These are phyloP conservation scores for Chionodraco myersi DNA, from an alignment of 2,113 vertebrate genomes.

Conservation along the genomic window DNA sequence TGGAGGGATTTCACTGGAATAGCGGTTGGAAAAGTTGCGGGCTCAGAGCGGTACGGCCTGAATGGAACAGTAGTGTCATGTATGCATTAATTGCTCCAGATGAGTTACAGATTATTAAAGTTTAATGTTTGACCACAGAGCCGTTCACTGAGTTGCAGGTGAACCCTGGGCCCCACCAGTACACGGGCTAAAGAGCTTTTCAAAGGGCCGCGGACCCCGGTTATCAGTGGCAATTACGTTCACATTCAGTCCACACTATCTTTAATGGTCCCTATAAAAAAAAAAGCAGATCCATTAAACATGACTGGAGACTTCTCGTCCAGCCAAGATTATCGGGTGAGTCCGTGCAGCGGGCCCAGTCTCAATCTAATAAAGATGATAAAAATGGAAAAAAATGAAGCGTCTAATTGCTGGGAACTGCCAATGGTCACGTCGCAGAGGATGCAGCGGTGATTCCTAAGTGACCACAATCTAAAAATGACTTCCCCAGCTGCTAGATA, in stretches of 20 bases:
- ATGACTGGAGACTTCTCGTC: conserved; percentile 57
- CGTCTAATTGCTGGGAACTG: conserved; percentile 80
- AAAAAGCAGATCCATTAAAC: conserved; percentile 65
- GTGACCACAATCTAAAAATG: conserved; percentile 82
- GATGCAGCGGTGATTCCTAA: conserved; percentile 73
- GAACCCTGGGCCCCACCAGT: conserved; percentile 25
- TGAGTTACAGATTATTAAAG: conserved; percentile 14
- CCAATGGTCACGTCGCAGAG: conserved; percentile 79
- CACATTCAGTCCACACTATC: conserved; percentile 65
- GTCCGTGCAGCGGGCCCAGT: conserved; percentile 25
- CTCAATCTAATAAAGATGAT: conserved; percentile 76
- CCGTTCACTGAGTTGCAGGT: conserved; percentile 7
- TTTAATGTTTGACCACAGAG: conserved; percentile 46
- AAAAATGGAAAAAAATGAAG: conserved; percentile 58
- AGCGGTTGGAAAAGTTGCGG: conserved; percentile 36
- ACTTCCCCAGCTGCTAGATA: conserved; percentile 81
- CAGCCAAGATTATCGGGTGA: conserved; percentile 61
- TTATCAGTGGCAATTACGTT: conserved; percentile 74
- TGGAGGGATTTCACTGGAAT: conserved; percentile 13
- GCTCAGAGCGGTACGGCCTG: background rate
- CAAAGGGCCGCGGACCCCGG: conserved; percentile 44
- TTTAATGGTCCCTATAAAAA: conserved; percentile 57
- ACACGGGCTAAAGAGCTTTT: conserved; percentile 47
- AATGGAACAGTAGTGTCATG: background rate
- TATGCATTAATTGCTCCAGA: background rate